Base-by-base conservation (phyloP, 2,888 invertebrate species). In the Hydroisotoma schaefferi region DNA sequence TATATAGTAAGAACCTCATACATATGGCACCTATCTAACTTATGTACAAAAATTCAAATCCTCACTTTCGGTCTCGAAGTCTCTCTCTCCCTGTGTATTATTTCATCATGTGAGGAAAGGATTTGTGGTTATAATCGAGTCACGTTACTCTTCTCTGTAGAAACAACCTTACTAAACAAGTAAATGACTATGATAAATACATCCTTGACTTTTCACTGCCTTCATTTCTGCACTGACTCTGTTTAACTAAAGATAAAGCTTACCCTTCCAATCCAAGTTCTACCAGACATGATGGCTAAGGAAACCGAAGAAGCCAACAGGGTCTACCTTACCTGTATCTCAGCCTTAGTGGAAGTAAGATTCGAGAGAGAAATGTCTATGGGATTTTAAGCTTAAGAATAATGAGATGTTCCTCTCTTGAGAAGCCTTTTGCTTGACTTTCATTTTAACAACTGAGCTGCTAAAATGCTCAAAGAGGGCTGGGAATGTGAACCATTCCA, bases 81-180 rank as follows among this genome's bases (percentile, higher is more conserved):
- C n/a, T n/a, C n/a, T n/a, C n/a, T n/a, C n/a, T n/a, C n/a, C n/a
- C n/a, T n/a, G n/a, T n/a, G n/a, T n/a, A n/a, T n/a, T n/a, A n/a
- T n/a, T n/a, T n/a, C n/a, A n/a, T n/a, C 27, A 48, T 26, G 44
- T 33, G 54, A 38, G 26, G 38, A 29, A 27, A 44, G 29, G 20
- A 28, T 38, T 33, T 46, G 55, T n/a, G n/a, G n/a, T 20, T 46
- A 46, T 49, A 54, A 57, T 47, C 55, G 20, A 61, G 57, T 61
- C 61, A 61, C 61, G 57, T 61, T 55, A 44, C 27, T 46, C 25
- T 20, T 46, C 23, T 38, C 55, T 43, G 49, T 28, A 57, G 48
- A 48, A 47, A 25, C n/a, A 46, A n/a, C 25, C 5, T 22, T 22
- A 22, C 20, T 20, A 15, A 12, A 20, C 38, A 26, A 33, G 38